Base-by-base conservation (phyloP, 2,888 invertebrate species). In the Palloptera scutellata region DNA sequence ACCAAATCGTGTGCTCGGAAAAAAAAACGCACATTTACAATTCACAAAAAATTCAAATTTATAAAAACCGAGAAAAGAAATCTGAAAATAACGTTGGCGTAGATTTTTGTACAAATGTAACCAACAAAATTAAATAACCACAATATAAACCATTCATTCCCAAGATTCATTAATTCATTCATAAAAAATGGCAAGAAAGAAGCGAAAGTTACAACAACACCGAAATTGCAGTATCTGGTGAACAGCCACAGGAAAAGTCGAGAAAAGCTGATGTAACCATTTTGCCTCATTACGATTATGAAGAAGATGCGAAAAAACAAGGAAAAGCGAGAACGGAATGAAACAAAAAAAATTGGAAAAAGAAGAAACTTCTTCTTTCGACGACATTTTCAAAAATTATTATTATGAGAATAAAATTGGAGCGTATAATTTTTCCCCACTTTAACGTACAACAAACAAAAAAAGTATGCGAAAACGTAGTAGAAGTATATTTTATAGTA, bases 171-270 rank as follows among this genome's bases (percentile, higher is more conserved):
- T 30, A 55, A 20, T 54, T 20, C 20, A 55, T 19, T 30, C 19
- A 30, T 30, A 20, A 55, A 55, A 20, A 15, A 17, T n/a, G n/a
- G 54, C 54, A 19, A 40, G 30, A 20, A 55, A 55, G 13, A 55
- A 20, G 6, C 55, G 11, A 10, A n/a, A 55, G 20, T 55, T n/a
- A 30, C n/a, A n/a, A 9, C 19, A 52, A 52, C 52, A 19, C 12
- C 19, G n/a, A 13, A 62, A 51, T 9, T 40, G 10, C 52, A 17
- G 48, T 13, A 11, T 11, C 45, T 30, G 30, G 48, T 2, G 19
- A 15, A 40, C 15, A n/a, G 20, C 52, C 13, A 13, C 48, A 15
- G 48, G 12, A 48, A 11, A 9, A 48, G 15, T 13, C 9, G 1
- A 48, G 15, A 48, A 48, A 48, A n/a, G 10, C 10, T 48, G 48